A percentile compares a stretch with the other conserved stretches of the same genome.
These are phyloP conservation scores for Chrysolina oricalcia DNA, from an alignment of 2,888 invertebrate genomes.

Conservation along the genomic window DNA sequence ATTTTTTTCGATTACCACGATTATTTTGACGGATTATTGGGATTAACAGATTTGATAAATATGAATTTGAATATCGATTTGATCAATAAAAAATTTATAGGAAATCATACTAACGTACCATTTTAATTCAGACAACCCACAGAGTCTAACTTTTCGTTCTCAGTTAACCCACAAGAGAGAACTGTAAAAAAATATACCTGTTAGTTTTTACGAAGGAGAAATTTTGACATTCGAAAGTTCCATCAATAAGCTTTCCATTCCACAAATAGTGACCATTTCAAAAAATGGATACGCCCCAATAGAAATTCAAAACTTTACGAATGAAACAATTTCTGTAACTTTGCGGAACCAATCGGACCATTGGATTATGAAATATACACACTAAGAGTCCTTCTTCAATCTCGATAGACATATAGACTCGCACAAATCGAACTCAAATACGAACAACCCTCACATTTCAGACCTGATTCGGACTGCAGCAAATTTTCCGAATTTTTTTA, in stretches of 20 bases:
- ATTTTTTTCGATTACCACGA: too few species aligned
- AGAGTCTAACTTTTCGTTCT: background rate
- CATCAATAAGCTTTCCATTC: background rate
- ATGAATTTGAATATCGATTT: slow-evolving; percentile 31
- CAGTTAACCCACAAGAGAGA: slow-evolving; percentile 9
- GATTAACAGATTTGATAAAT: slow-evolving; percentile 37
- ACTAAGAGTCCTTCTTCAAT: background rate
- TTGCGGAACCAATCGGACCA: background rate
- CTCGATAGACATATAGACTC: background rate
- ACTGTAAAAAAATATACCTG: slow-evolving; percentile 9
- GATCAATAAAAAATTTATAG: slow-evolving; percentile 11
- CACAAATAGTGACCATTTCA: slow-evolving; percentile 16
- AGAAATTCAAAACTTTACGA: too few species aligned
- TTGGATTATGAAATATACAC: slow-evolving; percentile 1
- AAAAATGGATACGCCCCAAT: slow-evolving; percentile 23
- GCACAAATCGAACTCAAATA: background rate
- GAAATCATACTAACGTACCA: slow-evolving; percentile 16
- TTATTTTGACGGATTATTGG: too few species aligned
- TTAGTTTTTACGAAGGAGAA: slow-evolving; percentile 11
- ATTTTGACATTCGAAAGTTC: slow-evolving; percentile 10
- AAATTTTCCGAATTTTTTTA: slow-evolving; percentile 31
- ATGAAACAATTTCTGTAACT: slow-evolving; percentile 1
- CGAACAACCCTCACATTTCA: too few species aligned
- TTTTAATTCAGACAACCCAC: slow-evolving; percentile 18
- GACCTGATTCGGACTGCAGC: slow-evolving; percentile 33